Conservation (phyloP, 2,797 vertebrate species). For the Muscicapa comitata region DNA sequence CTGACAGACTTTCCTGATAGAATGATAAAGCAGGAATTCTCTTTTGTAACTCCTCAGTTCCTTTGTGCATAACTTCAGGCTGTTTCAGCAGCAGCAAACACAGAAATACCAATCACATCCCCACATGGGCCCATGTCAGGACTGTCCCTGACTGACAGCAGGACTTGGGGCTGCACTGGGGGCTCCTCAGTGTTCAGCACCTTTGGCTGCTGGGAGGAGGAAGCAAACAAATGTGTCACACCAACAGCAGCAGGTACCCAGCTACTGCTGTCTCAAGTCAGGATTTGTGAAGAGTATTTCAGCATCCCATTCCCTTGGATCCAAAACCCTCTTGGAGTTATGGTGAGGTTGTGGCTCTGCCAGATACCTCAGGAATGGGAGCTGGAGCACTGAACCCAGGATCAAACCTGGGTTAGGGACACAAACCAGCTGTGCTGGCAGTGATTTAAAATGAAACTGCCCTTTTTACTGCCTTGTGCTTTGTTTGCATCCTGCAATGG, state of each 20-base stretch:
- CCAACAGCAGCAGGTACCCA: not conserved
- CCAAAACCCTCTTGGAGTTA: not conserved
- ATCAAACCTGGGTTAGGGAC: not conserved
- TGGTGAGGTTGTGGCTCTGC: not conserved
- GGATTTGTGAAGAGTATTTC: not conserved
- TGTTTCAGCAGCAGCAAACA: not conserved
- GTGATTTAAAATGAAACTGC: not conserved
- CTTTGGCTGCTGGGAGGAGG: not conserved
- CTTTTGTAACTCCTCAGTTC: not conserved
- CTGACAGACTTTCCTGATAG: not conserved
- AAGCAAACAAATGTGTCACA: not conserved
- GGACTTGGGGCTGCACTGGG: not conserved
- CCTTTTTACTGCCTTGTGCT: not conserved
- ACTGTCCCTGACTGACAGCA: not conserved
- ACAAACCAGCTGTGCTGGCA: not conserved
- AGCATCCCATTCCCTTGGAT: not conserved
- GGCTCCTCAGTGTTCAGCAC: not conserved
- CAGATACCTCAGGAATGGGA: not conserved
- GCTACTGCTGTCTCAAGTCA: not conserved
- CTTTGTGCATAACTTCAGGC: not conserved
- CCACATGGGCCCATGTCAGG: not conserved
- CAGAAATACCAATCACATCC: not conserved
- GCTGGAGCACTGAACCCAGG: not conserved
- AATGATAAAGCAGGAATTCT: not conserved
- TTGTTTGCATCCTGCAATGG: not conserved